Percentiles rank a stretch among this genome's conserved stretches.
Evolutionary conservation across 2,888 invertebrate genomes (phyloP).

Genomic region (Brachylomia viminalis): DNA sequence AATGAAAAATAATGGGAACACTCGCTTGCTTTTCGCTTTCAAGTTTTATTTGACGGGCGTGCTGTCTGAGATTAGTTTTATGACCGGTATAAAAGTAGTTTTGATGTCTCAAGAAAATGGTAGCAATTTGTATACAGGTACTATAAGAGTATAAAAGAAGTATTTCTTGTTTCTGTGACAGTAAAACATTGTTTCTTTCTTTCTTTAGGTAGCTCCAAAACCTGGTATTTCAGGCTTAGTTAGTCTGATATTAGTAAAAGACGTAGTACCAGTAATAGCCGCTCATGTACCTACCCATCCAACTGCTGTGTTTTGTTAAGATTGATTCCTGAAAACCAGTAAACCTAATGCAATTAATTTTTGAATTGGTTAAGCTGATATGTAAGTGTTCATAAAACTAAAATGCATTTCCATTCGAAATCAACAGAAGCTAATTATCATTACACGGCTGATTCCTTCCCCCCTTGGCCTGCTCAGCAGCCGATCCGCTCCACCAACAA

Average conservation of each 20-base stretch:
- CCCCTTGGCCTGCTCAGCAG: conserved; percentile 30
- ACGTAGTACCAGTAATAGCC: too few relatives aligned
- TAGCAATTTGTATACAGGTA: neutral
- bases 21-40: conserved; percentile 52
- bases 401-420: conserved; percentile 27
- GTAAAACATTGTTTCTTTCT: neutral
- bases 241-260: neutral
- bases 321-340: neutral
- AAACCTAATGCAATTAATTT: neutral
- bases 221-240: neutral
- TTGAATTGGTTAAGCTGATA: neutral
- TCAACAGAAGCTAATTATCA: conserved; percentile 40
- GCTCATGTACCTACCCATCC: neutral
- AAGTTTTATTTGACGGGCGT: conserved; percentile 64
- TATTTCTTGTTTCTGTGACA: neutral
- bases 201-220: neutral
- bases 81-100: conserved; percentile 27
- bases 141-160: neutral
- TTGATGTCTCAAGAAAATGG: conserved; percentile 1
- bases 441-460: conserved; percentile 23
- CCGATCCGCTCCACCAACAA: conserved; percentile 61
- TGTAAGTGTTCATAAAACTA: neutral
- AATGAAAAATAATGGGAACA: conserved; percentile 69
- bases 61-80: conserved; percentile 54
- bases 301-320: neutral